These are phyloP conservation scores for Capromys pilorides DNA, from an alignment of 2,797 vertebrate species.

Conservation along the genomic window DNA sequence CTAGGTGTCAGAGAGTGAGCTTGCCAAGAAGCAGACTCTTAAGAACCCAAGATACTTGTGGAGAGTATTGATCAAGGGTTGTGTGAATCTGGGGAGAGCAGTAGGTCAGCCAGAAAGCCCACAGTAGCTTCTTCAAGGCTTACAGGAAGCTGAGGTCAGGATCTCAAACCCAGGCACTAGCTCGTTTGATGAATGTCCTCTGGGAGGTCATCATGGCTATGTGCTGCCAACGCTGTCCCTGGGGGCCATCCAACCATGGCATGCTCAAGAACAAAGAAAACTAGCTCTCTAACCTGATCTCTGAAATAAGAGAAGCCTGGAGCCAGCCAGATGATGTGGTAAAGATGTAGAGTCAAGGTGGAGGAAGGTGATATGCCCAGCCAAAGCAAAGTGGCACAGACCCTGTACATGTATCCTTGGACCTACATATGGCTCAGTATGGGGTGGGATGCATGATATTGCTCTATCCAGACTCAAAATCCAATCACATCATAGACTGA, in stretches of 20 bases:
- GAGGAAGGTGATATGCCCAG: not conserved
- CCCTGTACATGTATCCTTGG: fast-evolving
- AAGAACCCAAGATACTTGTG: not conserved
- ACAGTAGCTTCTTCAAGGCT: not conserved
- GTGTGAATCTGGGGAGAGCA: not conserved
- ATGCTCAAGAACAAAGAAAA: not conserved
- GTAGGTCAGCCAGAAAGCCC: not conserved
- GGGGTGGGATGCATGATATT: not conserved
- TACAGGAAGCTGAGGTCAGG: not conserved
- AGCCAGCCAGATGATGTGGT: not conserved
- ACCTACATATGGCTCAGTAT: not conserved
- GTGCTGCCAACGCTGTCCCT: not conserved
- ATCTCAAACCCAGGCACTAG: fast-evolving
- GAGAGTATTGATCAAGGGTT: not conserved
- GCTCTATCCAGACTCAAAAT: not conserved
- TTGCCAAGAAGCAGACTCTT: not conserved
- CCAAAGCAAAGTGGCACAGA: not conserved
- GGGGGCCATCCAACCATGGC: not conserved
- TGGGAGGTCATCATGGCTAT: not conserved
- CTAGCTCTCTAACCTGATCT: not conserved
- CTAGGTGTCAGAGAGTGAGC: not conserved
- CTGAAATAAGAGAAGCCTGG: fast-evolving
- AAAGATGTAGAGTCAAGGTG: fast-evolving
- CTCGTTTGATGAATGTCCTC: too few relatives aligned
- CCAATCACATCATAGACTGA: fast-evolving